Evolutionary conservation across 2,888 invertebrate species (phyloP).

Genomic region (Cybosia mesomella): DNA sequence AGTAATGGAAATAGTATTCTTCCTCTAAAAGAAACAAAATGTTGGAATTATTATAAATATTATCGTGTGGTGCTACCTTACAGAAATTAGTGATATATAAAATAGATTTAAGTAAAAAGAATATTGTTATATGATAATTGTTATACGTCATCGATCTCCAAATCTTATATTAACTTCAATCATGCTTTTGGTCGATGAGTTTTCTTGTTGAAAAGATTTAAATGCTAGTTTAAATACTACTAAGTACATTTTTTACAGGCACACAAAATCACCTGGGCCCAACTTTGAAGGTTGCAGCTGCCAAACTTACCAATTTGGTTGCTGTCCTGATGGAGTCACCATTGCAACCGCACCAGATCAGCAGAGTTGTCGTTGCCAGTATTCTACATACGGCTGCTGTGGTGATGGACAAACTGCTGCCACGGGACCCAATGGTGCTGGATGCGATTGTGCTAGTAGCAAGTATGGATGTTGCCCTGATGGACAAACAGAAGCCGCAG

Average conservation of each 20-base stretch:
- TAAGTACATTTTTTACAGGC: slow-evolving; percentile 54
- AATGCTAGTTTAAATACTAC: neutral
- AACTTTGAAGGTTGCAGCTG: slow-evolving; percentile 94
- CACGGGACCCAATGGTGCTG: slow-evolving; percentile 90
- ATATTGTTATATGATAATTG: no score
- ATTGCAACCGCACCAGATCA: slow-evolving; percentile 89
- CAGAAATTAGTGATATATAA: no score
- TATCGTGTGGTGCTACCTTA: no score
- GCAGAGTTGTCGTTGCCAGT: slow-evolving; percentile 92
- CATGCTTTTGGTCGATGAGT: neutral
- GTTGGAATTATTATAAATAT: neutral
- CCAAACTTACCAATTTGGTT: slow-evolving; percentile 95
- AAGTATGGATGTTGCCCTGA: slow-evolving; percentile 95
- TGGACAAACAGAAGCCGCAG: slow-evolving; percentile 92
- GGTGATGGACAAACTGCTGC: slow-evolving; percentile 94
- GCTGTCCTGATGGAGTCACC: slow-evolving; percentile 94
- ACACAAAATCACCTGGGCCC: slow-evolving; percentile 92
- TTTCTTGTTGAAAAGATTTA: no score
- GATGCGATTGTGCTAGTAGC: slow-evolving; percentile 93
- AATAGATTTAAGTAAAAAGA: no score
- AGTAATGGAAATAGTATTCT: neutral
- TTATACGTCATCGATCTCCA: no score
- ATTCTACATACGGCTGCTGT: slow-evolving; percentile 94
- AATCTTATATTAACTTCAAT: neutral
- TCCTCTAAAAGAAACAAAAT: neutral